Evolutionary conservation across 2,113 vertebrate species (phyloP).

Genomic region (Cavia aperea): DNA sequence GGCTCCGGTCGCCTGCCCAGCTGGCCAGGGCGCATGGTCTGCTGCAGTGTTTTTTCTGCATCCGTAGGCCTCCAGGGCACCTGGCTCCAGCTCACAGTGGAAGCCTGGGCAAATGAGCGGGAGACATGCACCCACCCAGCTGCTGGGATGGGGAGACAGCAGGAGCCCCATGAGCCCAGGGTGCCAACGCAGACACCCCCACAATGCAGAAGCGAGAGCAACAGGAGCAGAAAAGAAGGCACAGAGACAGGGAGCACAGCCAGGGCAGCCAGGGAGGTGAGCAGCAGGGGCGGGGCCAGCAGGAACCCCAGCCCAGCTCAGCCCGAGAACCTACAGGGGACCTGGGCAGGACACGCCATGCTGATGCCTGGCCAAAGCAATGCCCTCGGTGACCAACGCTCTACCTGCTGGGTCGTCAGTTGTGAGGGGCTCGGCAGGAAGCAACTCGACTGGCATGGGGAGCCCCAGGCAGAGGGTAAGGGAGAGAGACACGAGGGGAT

Average conservation of each 20-base stretch:
- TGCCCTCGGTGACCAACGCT: constrained; percentile 47
- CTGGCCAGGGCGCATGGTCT: background rate
- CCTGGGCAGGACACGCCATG: constrained; percentile 37
- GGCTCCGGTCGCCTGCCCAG: background rate
- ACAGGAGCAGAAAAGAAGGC: background rate
- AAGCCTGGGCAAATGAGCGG: background rate
- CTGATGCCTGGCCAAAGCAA: constrained; percentile 58
- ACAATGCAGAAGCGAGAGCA: background rate
- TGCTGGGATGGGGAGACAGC: rapidly evolving
- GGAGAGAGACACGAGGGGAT: constrained; percentile 53
- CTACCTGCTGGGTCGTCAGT: constrained; percentile 70
- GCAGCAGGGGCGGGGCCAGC: background rate
- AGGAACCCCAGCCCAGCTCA: background rate
- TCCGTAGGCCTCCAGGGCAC: background rate
- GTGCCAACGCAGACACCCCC: background rate
- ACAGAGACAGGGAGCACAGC: background rate
- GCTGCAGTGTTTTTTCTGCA: no score
- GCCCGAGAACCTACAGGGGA: background rate
- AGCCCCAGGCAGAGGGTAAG: constrained; percentile 37
- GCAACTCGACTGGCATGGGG: constrained; percentile 67
- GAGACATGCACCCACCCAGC: background rate
- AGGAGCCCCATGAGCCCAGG: rapidly evolving
- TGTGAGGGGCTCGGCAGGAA: constrained; percentile 72
- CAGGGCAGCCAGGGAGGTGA: background rate
- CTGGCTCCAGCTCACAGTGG: background rate